Base-by-base conservation (phyloP, 1,140 invertebrate species). In the Andricus grossulariae region DNA sequence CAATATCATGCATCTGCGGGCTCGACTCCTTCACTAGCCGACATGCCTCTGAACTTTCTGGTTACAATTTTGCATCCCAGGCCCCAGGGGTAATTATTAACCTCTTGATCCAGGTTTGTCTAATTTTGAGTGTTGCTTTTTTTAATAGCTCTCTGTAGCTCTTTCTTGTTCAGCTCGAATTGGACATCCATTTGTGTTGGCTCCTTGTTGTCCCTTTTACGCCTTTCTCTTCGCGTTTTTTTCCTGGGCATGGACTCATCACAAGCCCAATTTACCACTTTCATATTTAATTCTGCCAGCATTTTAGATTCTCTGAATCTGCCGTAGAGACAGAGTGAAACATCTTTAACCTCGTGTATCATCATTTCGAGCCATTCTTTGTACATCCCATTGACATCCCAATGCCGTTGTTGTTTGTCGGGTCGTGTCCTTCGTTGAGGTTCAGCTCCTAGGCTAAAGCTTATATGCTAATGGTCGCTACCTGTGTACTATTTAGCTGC, bases 401-500 rank as follows among this genome's bases (percentile, higher is more conserved):
- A 52, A 7, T 15, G 15, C 16, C 3, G 50, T 15, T 6, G n/a
- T 52, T 6, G 15, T 16, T 7, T 1, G 51, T 16, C 51, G 6
- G 11, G 12, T 5, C 5, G 15, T 16, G 51, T 15, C 16, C 15
- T n/a, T 15, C 15, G 51, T 16, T 52, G 5, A 16, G 13, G 6
- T 16, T 16, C 16, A n/a, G 15, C 5, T 52, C 13, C 15, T 15
- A 57, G 18, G 13, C 21, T 12, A 32, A 77, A 73, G 15, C 55
- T 76, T 32, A 79, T 81, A 32, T 83, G 75, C 19, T 76, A 60
- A 52, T 81, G 75, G 39, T 78, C 75, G 49, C 76, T 82, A 0
- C 3, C 72, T 12, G 75, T 73, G 21, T 70, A 76, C 16, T 80
- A 75, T 45, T 81, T 73, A 4, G 75, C 1, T 8, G 78, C 70